phyloP scores from a whole-genome alignment of 1,140 invertebrate genomes.

The Drosophila parabipectinata region DNA sequence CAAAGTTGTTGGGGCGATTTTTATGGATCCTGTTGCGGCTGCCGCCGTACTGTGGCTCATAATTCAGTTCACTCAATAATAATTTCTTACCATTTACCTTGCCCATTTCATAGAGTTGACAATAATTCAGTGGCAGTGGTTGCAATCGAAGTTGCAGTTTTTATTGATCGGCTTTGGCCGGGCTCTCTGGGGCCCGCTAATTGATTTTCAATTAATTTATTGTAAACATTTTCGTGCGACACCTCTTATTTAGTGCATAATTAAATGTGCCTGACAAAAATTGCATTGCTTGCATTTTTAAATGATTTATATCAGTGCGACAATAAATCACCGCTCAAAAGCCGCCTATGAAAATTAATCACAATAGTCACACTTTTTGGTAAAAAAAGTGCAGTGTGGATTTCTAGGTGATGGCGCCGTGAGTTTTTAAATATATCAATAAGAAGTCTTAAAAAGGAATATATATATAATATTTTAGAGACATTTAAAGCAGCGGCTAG shows the following conservation, averaged over 20 bases:
- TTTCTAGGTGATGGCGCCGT: slow-evolving; percentile 14
- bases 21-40: slow-evolving; percentile 41
- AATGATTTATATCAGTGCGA: slow-evolving; percentile 69
- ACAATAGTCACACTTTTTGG: slow-evolving; percentile 54
- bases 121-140: slow-evolving; percentile 46
- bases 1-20: slow-evolving; percentile 18
- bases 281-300: slow-evolving; percentile 52
- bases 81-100: slow-evolving; percentile 52
- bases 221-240: slow-evolving; percentile 68
- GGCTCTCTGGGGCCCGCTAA: slow-evolving; percentile 45
- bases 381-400: not conserved
- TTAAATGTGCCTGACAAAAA: slow-evolving; percentile 63
- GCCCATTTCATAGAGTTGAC: slow-evolving; percentile 47
- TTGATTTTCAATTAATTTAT: slow-evolving; percentile 82
- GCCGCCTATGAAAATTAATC: slow-evolving; percentile 54
- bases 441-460: not conserved
- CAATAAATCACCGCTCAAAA: slow-evolving; percentile 70
- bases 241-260: slow-evolving; percentile 67
- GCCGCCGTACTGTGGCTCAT: slow-evolving; percentile 24
- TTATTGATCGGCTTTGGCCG: slow-evolving; percentile 32
- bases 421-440: not conserved
- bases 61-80: slow-evolving; percentile 53
- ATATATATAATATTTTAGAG: not conserved
- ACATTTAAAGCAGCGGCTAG: not conserved
- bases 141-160: slow-evolving; percentile 15